Base-by-base conservation (phyloP, 2,888 invertebrate species). In the Cephus pulcher region DNA sequence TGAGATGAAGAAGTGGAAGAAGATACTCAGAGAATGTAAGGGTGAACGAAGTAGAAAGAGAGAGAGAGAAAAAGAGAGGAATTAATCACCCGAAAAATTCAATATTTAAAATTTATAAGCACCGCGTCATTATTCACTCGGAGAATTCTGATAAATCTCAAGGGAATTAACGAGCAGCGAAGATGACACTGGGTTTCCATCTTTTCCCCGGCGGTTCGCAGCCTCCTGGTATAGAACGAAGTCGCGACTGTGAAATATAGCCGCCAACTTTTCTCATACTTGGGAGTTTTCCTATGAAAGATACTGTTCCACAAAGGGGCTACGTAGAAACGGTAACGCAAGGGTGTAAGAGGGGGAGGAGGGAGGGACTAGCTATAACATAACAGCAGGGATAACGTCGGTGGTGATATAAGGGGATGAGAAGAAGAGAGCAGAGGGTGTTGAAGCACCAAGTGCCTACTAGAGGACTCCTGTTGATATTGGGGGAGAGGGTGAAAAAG, bases 101-200 rank as follows among this genome's bases (percentile, higher is more conserved):
- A 89, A 89, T 88, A 88, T 87, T 82, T 81, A 80, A 88, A 89
- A 88, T 89, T 88, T 88, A 84, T 82, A 86, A 87, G 83, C 82
- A 83, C 84, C 85, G 83, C 76, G 86, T 88, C 84, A 86, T 90
- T 89, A 90, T 86, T 89, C 88, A 88, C 80, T 78, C 78, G 80
- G 83, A 69, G 83, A 87, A 87, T 88, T 81, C 82, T 86, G 82
- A 90, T 90, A 90, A 90, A 90, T 90, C 89, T 88, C 85, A 75
- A 82, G 81, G 83, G 86, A 88, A 90, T 90, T 90, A 90, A 90
- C 89, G 90, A 90, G 90, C 87, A 84, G 82, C 85, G 88, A 90
- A 90, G 88, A 90, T 86, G 90, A 90, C 89, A 90, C 90, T 86
- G 84, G 83, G 81, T 85, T 85, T 86, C 84, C 84, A 81, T 84